Base-by-base conservation (phyloP, 2,888 invertebrate genomes). In the Hyposoter didymator region DNA sequence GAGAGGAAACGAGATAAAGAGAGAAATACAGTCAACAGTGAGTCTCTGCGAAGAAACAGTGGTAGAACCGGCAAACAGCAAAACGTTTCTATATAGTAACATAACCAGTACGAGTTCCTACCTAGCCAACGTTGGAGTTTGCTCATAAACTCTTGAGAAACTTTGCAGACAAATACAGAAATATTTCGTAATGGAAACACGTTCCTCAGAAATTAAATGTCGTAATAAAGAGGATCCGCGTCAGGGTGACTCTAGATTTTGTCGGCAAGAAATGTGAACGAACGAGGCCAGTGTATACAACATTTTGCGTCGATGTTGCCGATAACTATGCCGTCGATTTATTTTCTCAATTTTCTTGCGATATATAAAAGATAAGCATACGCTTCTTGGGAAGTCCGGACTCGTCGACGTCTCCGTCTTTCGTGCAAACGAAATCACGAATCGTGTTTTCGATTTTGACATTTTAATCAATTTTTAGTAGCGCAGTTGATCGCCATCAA, bases 171-270 rank as follows among this genome's bases (percentile, higher is more conserved):
- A 92, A 92, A 92, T 90, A 91, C 90, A 92, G 91, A 92, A 92
- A 92, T 92, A 92, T 92, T 92, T 92, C 90, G 91, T 91, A 91
- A 91, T 91, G 89, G 91, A 91, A 92, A 92, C 92, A 92, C 92
- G 91, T 92, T 89, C 86, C 90, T 88, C 89, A 90, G 90, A 91
- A 92, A 92, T 92, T 92, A 92, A 92, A 92, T 91, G 91, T 92
- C 89, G 91, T 88, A 88, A 91, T 91, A 90, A 91, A 89, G 89
- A 88, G 86, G 84, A 87, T 86, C 84, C 86, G 84, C 86, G 78
- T 67, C 80, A 64, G 78, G 82, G 81, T 81, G 83, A 81, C 83
- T 75, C 64, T 78, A 87, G 82, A 85, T 79, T 87, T 86, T 75
- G 80, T 59, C 52, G 72, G 76, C 73, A 84, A 52, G 78, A 82